A percentile compares a stretch with the other conserved stretches of the same genome.
Conservation (phyloP, 1,140 invertebrate species). For the Drosophila ananassae region DNA sequence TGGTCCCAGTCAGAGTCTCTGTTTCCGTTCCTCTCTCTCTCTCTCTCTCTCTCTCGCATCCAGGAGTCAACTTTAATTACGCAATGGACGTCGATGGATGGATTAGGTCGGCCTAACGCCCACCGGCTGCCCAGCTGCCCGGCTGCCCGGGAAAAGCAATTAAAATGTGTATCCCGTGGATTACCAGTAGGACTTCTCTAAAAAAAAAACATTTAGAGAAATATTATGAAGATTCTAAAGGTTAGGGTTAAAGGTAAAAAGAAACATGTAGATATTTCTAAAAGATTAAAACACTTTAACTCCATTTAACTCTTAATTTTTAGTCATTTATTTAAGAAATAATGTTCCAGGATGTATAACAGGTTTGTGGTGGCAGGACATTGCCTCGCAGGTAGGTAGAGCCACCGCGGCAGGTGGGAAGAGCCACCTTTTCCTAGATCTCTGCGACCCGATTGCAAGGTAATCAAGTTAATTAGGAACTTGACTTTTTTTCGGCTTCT, state of each 20-base stretch:
- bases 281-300: too few relatives aligned
- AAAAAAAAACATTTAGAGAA: neutral
- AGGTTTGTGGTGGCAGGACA: neutral
- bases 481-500: slow-evolving; percentile 24
- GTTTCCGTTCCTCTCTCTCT: slow-evolving; percentile 37
- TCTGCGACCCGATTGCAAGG: slow-evolving; percentile 48
- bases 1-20: slow-evolving; percentile 2
- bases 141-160: slow-evolving; percentile 63
- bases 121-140: slow-evolving; percentile 29
- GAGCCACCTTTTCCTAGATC: slow-evolving; percentile 59
- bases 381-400: slow-evolving; percentile 8
- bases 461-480: slow-evolving; percentile 74
- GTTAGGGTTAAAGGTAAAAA: neutral
- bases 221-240: neutral
- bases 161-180: slow-evolving; percentile 66
- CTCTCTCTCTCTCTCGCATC: slow-evolving; percentile 62
- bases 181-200: slow-evolving; percentile 17
- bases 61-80: slow-evolving; percentile 77
- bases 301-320: too few relatives aligned
- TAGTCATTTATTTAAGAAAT: too few relatives aligned
- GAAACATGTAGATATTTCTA: too few relatives aligned
- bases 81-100: slow-evolving; percentile 62
- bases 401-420: slow-evolving; percentile 42
- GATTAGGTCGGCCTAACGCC: slow-evolving; percentile 63
- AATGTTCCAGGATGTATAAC: too few relatives aligned